Conservation (phyloP, 1,140 invertebrate species). For the Drosophila biarmipes region DNA sequence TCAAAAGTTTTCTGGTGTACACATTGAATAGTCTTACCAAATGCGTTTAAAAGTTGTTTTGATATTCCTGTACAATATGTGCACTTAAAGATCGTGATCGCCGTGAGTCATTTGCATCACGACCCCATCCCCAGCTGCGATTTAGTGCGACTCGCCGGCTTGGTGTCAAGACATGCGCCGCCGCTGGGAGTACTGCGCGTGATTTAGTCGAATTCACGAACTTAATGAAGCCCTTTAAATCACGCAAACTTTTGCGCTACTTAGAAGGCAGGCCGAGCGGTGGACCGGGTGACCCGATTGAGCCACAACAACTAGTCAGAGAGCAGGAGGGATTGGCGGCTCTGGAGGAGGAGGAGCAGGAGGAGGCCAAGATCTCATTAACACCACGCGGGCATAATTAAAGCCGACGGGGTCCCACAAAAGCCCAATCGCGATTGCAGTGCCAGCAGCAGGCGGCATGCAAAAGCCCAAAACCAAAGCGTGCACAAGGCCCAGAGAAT, state of each 20-base stretch:
- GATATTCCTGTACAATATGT: background rate
- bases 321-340: background rate
- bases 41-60: background rate
- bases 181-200: slow-evolving; percentile 67
- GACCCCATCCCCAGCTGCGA: slow-evolving; percentile 26
- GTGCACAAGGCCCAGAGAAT: slow-evolving; percentile 42
- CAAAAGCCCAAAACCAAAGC: slow-evolving; percentile 43
- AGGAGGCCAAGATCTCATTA: slow-evolving; percentile 81
- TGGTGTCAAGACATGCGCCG: slow-evolving; percentile 76
- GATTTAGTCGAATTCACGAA: slow-evolving; percentile 84
- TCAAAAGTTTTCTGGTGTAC: no score
- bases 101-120: slow-evolving; percentile 34
- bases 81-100: background rate
- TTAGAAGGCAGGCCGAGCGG: slow-evolving; percentile 52
- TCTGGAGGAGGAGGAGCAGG: slow-evolving; percentile 8
- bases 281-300: slow-evolving; percentile 44
- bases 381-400: slow-evolving; percentile 84
- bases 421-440: slow-evolving; percentile 77
- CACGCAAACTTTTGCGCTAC: slow-evolving; percentile 82
- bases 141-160: slow-evolving; percentile 7
- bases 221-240: slow-evolving; percentile 85
- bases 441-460: slow-evolving; percentile 50
- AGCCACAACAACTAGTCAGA: slow-evolving; percentile 71
- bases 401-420: slow-evolving; percentile 68
- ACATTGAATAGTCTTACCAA: no score